Base-by-base conservation (phyloP, 2,888 invertebrate genomes). In the Macropis europaea region DNA sequence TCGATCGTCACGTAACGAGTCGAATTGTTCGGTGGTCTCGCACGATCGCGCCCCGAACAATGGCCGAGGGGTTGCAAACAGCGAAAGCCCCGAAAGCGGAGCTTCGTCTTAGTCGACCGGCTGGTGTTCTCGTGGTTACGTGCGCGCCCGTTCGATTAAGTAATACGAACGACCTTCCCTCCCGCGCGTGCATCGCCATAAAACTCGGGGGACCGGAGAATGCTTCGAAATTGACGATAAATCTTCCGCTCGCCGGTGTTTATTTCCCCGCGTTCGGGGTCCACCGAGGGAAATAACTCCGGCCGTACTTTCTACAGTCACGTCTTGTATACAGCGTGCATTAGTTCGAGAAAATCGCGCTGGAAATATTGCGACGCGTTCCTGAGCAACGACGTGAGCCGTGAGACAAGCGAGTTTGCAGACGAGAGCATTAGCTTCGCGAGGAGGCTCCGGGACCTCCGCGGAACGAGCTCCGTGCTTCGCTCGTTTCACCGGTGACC, bases 311-410 rank as follows among this genome's bases (percentile, higher is more conserved):
- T 62, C 71, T 34, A 69, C 56, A 69, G 43, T 72, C 71, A 45
- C 62, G 69, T 69, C 69, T 52, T 52, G 62, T 56, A 54, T 42
- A 67, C 53, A 47, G 45, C 30, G 73, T 56, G 73, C 77, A 72
- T 73, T 73, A 69, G 68, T 77, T 52, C 50, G 47, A 47, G 64
- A 77, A 69, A 76, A 76, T 76, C 76, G 64, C 77, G 60, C 6
- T 45, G 53, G 60, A 76, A 76, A 76, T 76, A 76, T 76, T 57
- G 77, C 69, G 26, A 73, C 52, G 68, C 68, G 72, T 57, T 32
- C 36, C 24, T 59, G 64, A 69, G 54, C 52, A 60, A 76, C 62
- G 76, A 63, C 59, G 57, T 38, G 67, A 59, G 57, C 34, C 76
- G 57, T 42, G 45, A 48, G 66, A 56, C 43, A 42, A 34, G 66